Conservation (phyloP, 2,888 invertebrate genomes). For the Drosophila melanosoma region DNA sequence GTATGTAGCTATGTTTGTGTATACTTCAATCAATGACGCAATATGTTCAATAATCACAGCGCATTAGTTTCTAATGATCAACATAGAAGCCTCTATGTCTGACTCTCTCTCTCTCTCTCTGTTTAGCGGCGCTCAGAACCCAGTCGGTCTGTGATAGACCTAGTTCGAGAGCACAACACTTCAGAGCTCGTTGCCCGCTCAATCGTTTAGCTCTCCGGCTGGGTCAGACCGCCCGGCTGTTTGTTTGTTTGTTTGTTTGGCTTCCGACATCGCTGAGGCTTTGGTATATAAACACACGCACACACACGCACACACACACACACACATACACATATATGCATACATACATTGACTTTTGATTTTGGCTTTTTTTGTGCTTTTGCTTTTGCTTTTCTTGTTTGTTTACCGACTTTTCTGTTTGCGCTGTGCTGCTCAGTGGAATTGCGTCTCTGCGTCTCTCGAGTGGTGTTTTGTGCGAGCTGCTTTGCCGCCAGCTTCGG, state of each 20-base stretch:
- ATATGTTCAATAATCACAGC: conserved; percentile 52
- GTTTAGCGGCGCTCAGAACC: conserved; percentile 28
- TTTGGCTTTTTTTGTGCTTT: conserved; percentile 57
- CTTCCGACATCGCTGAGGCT: conserved; percentile 58
- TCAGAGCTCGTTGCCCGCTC: conserved; percentile 30
- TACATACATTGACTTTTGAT: conserved; percentile 50
- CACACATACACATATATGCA: not conserved
- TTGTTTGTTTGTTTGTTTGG: conserved; percentile 66
- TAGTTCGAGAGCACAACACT: conserved; percentile 40
- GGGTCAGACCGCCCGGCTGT: conserved; percentile 55
- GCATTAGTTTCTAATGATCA: conserved; percentile 43
- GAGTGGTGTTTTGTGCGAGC: conserved; percentile 13
- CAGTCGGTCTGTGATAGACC: conserved; percentile 25
- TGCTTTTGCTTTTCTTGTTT: conserved; percentile 63
- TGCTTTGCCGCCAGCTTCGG: conserved; percentile 35
- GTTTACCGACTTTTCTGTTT: conserved; percentile 62
- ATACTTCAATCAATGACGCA: conserved; percentile 49
- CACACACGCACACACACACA: conserved; percentile 3
- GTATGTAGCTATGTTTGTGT: not conserved
- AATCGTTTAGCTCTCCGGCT: conserved; percentile 36
- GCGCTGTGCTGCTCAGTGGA: conserved; percentile 36
- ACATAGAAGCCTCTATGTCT: not conserved
- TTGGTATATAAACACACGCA: conserved; percentile 30
- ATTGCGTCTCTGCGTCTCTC: not conserved
- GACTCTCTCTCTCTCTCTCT: not conserved